A percentile compares a stretch with the other conserved stretches of the same genome.
These are phyloP conservation scores for Danionella cerebrum DNA, from an alignment of 2,113 vertebrate genomes.

Conservation along the genomic window DNA sequence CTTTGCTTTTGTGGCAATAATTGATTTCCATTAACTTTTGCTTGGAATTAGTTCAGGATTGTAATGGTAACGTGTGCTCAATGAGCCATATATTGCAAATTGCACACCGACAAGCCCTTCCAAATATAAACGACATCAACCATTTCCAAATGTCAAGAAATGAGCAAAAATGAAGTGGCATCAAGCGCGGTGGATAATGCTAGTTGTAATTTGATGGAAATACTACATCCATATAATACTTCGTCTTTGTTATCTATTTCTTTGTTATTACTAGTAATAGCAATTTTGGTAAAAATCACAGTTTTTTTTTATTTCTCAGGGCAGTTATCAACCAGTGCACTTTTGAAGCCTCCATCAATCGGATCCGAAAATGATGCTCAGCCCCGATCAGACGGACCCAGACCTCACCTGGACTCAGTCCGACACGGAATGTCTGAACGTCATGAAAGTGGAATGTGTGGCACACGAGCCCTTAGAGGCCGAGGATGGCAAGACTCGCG, in stretches of 20 bases:
- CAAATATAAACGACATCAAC: background rate
- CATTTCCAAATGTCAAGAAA: background rate
- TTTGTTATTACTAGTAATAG: no score
- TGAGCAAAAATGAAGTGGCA: background rate
- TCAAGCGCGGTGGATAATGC: no score
- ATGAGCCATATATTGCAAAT: background rate
- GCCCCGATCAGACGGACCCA: constrained; percentile 77
- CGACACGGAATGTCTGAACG: constrained; percentile 79
- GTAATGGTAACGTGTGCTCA: background rate
- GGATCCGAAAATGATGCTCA: constrained; percentile 83
- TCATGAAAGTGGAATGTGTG: constrained; percentile 65
- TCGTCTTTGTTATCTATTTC: background rate
- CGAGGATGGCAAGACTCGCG: constrained; percentile 54
- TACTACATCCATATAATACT: background rate
- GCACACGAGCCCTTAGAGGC: constrained; percentile 71
- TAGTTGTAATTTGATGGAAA: no score
- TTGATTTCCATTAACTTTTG: constrained; percentile 44
- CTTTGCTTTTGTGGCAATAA: constrained; percentile 42
- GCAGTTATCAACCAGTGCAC: background rate
- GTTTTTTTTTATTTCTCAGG: constrained; percentile 10
- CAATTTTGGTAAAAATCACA: background rate
- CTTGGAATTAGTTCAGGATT: background rate
- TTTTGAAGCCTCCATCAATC: background rate
- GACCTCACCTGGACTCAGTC: constrained; percentile 73
- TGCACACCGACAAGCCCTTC: background rate